Evolutionary conservation across 2,888 invertebrate genomes (phyloP).

Genomic region (Agelastica alni): DNA sequence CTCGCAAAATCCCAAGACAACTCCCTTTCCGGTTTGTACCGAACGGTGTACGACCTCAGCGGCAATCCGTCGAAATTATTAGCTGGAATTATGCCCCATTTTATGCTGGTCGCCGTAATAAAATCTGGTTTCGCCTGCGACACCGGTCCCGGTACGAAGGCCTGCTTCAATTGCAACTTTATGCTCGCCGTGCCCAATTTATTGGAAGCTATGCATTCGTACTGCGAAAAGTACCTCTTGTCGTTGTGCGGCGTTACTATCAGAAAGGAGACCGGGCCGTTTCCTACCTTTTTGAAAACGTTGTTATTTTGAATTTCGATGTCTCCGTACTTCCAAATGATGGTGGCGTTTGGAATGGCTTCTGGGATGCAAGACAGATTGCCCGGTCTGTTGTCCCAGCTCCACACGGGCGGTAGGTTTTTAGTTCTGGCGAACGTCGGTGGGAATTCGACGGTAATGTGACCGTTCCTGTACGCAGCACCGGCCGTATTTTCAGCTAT

Average conservation of each 20-base stretch:
- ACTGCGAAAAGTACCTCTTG: conserved; percentile 69
- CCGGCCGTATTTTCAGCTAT: conserved; percentile 81
- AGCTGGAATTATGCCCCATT: conserved; percentile 78
- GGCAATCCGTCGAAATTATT: conserved; percentile 76
- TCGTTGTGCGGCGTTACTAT: conserved; percentile 70
- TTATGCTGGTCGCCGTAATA: conserved; percentile 82
- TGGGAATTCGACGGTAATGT: conserved; percentile 79
- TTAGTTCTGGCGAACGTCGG: conserved; percentile 77
- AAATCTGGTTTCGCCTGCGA: conserved; percentile 68
- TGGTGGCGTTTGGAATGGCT: conserved; percentile 86
- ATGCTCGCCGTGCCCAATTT: conserved; percentile 73
- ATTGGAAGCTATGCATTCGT: conserved; percentile 83
- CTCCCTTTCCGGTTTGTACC: conserved; percentile 72
- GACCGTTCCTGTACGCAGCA: conserved; percentile 73
- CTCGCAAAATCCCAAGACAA: conserved; percentile 71
- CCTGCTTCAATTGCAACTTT: conserved; percentile 36
- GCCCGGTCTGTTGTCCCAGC: conserved; percentile 79
- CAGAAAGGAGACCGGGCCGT: conserved; percentile 74
- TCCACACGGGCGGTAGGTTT: conserved; percentile 76
- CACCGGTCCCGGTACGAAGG: conserved; percentile 65
- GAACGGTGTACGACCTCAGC: conserved; percentile 71
- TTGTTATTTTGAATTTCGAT: conserved; percentile 41
- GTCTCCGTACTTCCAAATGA: conserved; percentile 73
- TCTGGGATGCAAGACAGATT: conserved; percentile 89
- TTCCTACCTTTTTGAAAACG: conserved; percentile 45